Percentiles rank a stretch among this genome's conserved stretches.
phyloP scores from a whole-genome alignment of 2,888 invertebrate species.

The Yponomeuta sedellus region DNA sequence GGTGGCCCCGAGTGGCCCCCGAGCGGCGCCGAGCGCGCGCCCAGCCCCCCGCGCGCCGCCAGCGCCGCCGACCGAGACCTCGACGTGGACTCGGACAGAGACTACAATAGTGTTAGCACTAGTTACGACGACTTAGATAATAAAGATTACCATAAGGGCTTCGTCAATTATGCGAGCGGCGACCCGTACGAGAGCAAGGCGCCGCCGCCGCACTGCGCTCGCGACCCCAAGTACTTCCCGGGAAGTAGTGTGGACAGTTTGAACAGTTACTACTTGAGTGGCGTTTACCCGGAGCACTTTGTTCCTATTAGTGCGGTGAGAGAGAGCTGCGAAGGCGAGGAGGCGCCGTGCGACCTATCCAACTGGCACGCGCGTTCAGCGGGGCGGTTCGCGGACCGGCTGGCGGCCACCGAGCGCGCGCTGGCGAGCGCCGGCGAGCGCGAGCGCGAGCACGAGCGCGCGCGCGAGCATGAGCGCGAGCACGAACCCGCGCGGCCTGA shows the following conservation, averaged over 20 bases:
- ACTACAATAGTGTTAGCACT: slow-evolving; percentile 29
- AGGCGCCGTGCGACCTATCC: slow-evolving; percentile 60
- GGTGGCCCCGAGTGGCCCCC: too few relatives aligned
- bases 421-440: slow-evolving; percentile 32
- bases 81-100: slow-evolving; percentile 9
- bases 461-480: background rate
- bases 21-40: background rate
- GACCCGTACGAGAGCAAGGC: slow-evolving; percentile 21
- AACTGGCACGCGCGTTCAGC: slow-evolving; percentile 50
- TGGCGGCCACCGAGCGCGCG: slow-evolving; percentile 30
- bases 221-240: slow-evolving; percentile 6
- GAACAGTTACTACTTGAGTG: slow-evolving; percentile 25
- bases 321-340: slow-evolving; percentile 26
- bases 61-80: background rate
- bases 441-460: slow-evolving; percentile 13
- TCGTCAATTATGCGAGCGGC: slow-evolving; percentile 21
- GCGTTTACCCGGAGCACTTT: slow-evolving; percentile 34
- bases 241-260: slow-evolving; percentile 14
- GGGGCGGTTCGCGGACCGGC: slow-evolving; percentile 32
- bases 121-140: slow-evolving; percentile 23
- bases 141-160: slow-evolving; percentile 24
- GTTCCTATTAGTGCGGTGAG: slow-evolving; percentile 24
- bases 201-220: background rate
- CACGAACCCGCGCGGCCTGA: background rate
- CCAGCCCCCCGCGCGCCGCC: slow-evolving; percentile 1